Percentiles rank a stretch among this genome's conserved stretches.
phyloP scores from a whole-genome alignment of 2,888 invertebrate genomes.

The Tachina grossa region DNA sequence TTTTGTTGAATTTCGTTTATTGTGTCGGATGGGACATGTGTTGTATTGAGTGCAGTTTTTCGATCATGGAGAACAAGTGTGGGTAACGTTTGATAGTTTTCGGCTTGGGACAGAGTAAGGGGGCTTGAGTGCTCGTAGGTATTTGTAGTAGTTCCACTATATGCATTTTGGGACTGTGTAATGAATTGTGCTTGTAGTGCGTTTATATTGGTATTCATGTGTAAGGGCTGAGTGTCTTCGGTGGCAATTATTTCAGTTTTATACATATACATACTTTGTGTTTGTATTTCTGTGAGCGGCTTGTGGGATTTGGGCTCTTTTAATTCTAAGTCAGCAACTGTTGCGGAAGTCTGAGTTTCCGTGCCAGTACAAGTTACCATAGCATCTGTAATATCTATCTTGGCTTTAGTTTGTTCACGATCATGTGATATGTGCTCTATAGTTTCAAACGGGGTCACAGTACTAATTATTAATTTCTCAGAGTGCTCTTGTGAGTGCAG shows the following conservation, averaged over 20 bases:
- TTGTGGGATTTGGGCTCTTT: slow-evolving; percentile 70
- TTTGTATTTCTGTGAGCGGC: slow-evolving; percentile 64
- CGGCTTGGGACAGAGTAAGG: not conserved
- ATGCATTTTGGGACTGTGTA: slow-evolving; percentile 40
- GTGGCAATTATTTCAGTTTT: slow-evolving; percentile 68
- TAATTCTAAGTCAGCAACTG: slow-evolving; percentile 68
- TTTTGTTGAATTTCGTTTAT: not conserved
- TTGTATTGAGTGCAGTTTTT: slow-evolving; percentile 32
- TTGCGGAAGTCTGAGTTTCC: slow-evolving; percentile 72
- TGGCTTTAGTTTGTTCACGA: slow-evolving; percentile 57
- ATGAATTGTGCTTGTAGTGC: not conserved
- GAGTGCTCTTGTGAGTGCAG: slow-evolving; percentile 54
- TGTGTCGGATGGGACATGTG: slow-evolving; percentile 23
- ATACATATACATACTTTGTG: slow-evolving; percentile 77
- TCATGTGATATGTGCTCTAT: slow-evolving; percentile 64
- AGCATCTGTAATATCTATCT: slow-evolving; percentile 63
- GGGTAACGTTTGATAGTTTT: slow-evolving; percentile 4
- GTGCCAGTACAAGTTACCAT: slow-evolving; percentile 71
- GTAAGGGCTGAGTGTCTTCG: slow-evolving; percentile 53
- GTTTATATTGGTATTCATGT: slow-evolving; percentile 21
- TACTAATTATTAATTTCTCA: slow-evolving; percentile 73
- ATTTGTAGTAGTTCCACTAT: slow-evolving; percentile 33
- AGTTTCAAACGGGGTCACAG: slow-evolving; percentile 75
- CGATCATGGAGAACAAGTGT: slow-evolving; percentile 10
- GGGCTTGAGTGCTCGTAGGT: slow-evolving; percentile 41